Evolutionary conservation across 2,113 vertebrate species (phyloP).

Genomic region (Elachura formosa): DNA sequence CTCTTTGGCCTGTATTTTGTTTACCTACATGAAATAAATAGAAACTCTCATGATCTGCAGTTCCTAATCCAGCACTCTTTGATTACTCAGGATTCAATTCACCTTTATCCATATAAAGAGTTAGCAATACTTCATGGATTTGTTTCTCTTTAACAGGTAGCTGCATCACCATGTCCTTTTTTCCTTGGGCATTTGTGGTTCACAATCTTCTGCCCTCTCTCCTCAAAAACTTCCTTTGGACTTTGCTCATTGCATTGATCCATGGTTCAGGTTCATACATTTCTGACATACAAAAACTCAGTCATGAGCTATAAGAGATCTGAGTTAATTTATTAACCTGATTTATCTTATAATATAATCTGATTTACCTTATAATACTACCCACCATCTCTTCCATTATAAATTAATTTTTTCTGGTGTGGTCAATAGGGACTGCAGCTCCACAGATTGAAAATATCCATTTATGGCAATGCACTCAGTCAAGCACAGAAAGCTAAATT

Average conservation of each 20-base stretch:
- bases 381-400: not conserved
- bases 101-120: not conserved
- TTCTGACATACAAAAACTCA: not conserved
- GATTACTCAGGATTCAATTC: not conserved
- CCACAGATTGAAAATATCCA: conserved; percentile 22
- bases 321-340: not conserved
- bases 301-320: not conserved
- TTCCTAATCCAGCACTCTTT: not conserved
- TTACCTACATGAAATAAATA: not conserved
- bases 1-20: not conserved
- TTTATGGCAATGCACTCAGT: conserved; percentile 49
- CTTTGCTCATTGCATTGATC: not conserved
- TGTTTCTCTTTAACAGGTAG: not conserved
- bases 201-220: not conserved
- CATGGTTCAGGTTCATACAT: not conserved
- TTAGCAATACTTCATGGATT: not conserved
- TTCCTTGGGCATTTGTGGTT: not conserved
- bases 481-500: conserved; percentile 45
- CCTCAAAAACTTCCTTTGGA: not conserved
- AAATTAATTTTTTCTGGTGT: not conserved
- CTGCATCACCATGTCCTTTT: not conserved
- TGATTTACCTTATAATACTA: not conserved
- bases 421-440: conserved; percentile 9
- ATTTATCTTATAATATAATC: not conserved
- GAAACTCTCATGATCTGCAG: not conserved